phyloP scores from a whole-genome alignment of 2,113 vertebrate species.

The Dryoscopus gambensis region DNA sequence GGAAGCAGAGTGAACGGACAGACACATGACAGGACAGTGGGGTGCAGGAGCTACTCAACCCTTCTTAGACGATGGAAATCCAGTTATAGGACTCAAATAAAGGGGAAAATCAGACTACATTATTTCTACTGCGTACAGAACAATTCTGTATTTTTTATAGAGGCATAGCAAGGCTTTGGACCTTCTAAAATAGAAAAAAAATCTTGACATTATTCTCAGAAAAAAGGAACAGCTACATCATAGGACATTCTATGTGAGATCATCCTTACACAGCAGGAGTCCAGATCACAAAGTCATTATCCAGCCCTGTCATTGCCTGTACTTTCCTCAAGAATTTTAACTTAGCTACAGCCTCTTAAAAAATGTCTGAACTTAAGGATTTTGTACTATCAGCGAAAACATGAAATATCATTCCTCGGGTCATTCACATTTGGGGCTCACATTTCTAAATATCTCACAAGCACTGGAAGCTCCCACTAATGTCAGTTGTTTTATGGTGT shows the following conservation, averaged over 20 bases:
- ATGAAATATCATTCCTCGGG: neutral
- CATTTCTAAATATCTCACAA: neutral
- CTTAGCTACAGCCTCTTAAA: neutral
- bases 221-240: neutral
- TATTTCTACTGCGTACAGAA: neutral
- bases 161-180: neutral
- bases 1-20: neutral
- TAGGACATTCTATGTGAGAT: neutral
- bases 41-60: neutral
- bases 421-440: neutral
- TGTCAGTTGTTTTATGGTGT: neutral
- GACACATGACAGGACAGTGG: too few relatives aligned
- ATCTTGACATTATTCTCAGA: neutral
- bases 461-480: neutral
- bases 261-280: neutral
- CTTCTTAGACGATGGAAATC: neutral
- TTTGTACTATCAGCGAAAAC: neutral
- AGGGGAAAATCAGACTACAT: neutral
- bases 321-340: neutral
- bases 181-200: neutral
- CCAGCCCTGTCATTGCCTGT: neutral
- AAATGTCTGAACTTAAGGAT: neutral
- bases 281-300: neutral
- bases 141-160: neutral
- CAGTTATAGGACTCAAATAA: neutral